These are phyloP conservation scores for Pangasianodon hypophthalmus DNA, from an alignment of 2,113 vertebrate species.

Conservation along the genomic window DNA sequence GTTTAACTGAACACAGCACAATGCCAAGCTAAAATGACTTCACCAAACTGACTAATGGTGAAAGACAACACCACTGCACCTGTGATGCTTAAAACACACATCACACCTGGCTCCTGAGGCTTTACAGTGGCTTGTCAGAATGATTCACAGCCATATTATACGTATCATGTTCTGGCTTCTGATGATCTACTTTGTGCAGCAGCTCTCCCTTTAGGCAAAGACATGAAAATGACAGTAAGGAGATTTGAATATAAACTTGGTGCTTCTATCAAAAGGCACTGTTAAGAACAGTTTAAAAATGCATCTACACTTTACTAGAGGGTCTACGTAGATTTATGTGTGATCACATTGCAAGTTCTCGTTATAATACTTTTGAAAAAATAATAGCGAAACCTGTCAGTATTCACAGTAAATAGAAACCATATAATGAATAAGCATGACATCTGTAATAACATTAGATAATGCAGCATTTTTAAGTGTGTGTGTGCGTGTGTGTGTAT, in stretches of 20 bases:
- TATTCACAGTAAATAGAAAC: neutral
- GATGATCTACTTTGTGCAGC: neutral
- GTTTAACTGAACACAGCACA: neutral
- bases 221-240: slow-evolving; percentile 9
- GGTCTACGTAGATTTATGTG: neutral
- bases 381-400: no score
- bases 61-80: slow-evolving; percentile 4
- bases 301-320: neutral
- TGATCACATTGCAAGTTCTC: neutral
- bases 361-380: neutral
- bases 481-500: neutral
- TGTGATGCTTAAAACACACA: slow-evolving; percentile 28
- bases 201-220: slow-evolving; percentile 17
- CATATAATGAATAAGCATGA: neutral
- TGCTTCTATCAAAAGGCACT: neutral
- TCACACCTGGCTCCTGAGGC: slow-evolving; percentile 24
- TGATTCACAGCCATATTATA: slow-evolving; percentile 27
- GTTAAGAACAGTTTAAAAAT: neutral
- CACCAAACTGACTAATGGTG: neutral
- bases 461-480: neutral
- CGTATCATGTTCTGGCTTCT: slow-evolving; percentile 10
- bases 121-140: slow-evolving; percentile 13
- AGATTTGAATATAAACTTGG: slow-evolving; percentile 2
- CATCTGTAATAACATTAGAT: neutral
- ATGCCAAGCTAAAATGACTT: neutral